A percentile compares a stretch with the other conserved stretches of the same genome.
Evolutionary conservation across 2,888 invertebrate genomes (phyloP).

Genomic region (Ceriagrion tenellum): DNA sequence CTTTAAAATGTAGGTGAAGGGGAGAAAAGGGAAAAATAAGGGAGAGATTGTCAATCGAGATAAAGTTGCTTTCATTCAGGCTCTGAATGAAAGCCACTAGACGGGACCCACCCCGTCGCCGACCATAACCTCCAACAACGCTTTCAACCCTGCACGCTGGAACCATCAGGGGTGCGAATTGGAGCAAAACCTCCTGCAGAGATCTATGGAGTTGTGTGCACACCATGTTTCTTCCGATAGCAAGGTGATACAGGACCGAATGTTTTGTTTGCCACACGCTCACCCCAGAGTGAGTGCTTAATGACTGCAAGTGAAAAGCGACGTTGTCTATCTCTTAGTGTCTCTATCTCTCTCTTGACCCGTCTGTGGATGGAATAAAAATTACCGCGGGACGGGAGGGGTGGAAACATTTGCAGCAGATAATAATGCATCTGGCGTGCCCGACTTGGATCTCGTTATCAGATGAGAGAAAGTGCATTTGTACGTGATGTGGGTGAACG

Average conservation of each 20-base stretch:
- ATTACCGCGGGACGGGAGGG: background rate
- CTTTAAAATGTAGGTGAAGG: background rate
- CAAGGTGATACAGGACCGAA: background rate
- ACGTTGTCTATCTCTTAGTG: no score
- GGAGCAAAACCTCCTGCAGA: background rate
- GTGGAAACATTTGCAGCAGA: background rate
- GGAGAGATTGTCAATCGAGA: background rate
- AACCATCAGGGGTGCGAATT: background rate
- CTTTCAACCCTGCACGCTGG: background rate
- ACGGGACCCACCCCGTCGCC: background rate
- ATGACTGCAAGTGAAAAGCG: background rate
- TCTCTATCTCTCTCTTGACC: background rate
- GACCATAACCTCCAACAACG: background rate
- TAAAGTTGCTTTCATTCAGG: background rate
- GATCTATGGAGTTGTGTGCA: background rate
- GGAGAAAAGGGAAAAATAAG: background rate
- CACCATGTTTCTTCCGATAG: background rate
- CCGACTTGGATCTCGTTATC: background rate
- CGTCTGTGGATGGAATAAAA: background rate
- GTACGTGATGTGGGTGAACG: slow-evolving; percentile 7
- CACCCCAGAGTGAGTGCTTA: background rate
- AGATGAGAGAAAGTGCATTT: slow-evolving; percentile 28
- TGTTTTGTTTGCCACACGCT: background rate
- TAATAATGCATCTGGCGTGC: background rate
- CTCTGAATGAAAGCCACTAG: no score